Evolutionary conservation across 2,113 vertebrate species (phyloP), one percentile per base, ranked within the genome.

Genomic region (Hyaena hyaena): DNA sequence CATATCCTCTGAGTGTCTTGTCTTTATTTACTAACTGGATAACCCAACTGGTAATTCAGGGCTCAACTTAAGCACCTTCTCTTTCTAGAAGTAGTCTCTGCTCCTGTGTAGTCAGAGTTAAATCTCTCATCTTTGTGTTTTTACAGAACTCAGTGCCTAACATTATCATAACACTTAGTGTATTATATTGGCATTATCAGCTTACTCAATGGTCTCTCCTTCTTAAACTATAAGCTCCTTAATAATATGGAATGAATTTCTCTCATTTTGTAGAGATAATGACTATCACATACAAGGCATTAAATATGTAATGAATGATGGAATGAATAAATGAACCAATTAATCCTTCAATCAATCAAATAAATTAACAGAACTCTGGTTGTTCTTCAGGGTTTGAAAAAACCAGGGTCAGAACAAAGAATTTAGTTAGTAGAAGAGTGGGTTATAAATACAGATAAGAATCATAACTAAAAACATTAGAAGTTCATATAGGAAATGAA

Each of bases 211-310:
- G 39, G 31, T 21, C 15, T 53, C 79, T 74, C 33, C 35, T 76
- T 84, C 55, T 93, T 95, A 65, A 96, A 77, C 1, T 71, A n/a
- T 66, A 90, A 43, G 7, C 28, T 93, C 74, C n/a, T 76, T 87
- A 81, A 77, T 77, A 83, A 92, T 58, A 92, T 71, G 24, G 3
- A 65, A 45, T 48, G 12, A 48, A 74, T 85, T 71, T 94, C 66
- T 55, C 45, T 88, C 33, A 65, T 53, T 39, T 92, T 92, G 19
- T 50, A 90, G 76, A 88, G 33, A 21, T 6, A 89, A 80, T 65
- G 63, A 68, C 63, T 94, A 5, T 69, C 50, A 68, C 21, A 80
- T 31, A 31, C 28, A 65, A 69, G 31, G 53, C 45, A 87, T 48
- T 69, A 90, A 86, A 93, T 76, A 55, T 87, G 10, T 77, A 4